phyloP scores from a whole-genome alignment of 2,797 vertebrate species.

The Potorous gilbertii region DNA sequence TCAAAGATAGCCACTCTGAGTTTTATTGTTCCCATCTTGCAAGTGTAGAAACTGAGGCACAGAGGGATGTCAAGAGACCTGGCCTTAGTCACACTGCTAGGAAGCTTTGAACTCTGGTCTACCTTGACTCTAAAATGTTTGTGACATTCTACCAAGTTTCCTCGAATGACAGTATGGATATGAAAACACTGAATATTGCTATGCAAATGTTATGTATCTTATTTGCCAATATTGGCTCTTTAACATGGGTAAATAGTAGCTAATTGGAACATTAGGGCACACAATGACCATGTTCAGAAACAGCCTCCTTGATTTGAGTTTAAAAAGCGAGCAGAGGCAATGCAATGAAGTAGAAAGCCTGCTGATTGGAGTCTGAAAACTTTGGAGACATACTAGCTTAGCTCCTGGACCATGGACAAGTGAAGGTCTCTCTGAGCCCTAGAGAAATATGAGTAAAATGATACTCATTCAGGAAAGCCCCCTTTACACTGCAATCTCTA shows the following conservation, averaged over 20 bases:
- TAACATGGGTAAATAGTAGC: neutral
- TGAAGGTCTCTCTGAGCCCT: too few relatives aligned
- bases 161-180: neutral
- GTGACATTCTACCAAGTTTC: neutral
- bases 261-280: neutral
- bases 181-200: conserved; percentile 19
- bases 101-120: conserved; percentile 26
- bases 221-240: conserved; percentile 34
- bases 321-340: too few relatives aligned
- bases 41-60: conserved; percentile 45
- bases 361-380: too few relatives aligned
- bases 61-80: neutral
- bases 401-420: too few relatives aligned
- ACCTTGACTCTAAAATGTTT: neutral
- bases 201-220: neutral
- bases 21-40: conserved; percentile 47
- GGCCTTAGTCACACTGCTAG: conserved; percentile 2
- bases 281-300: neutral
- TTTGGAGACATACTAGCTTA: too few relatives aligned
- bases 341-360: too few relatives aligned
- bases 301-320: too few relatives aligned
- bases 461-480: too few relatives aligned
- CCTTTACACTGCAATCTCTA: too few relatives aligned
- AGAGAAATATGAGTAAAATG: too few relatives aligned
- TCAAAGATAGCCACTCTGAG: too few relatives aligned